Percentiles rank a stretch among this genome's conserved stretches.
phyloP scores from a whole-genome alignment of 2,113 vertebrate species.

The Stigmatopora argus region DNA sequence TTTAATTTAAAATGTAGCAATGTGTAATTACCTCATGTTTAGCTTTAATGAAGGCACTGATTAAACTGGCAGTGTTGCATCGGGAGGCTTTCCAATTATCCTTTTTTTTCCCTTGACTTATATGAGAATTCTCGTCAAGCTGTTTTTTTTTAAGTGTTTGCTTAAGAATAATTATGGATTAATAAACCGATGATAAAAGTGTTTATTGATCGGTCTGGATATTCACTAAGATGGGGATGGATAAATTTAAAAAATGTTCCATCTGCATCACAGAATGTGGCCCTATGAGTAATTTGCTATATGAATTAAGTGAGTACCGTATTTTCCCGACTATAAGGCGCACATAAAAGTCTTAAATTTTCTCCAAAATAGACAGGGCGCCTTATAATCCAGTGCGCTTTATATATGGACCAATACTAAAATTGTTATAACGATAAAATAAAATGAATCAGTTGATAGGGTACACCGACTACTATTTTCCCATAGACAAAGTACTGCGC shows the following conservation, averaged over 20 bases:
- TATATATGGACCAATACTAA: too few species aligned
- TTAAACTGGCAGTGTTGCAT: slow-evolving; percentile 3
- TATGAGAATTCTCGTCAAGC: not conserved
- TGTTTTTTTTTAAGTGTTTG: too few species aligned
- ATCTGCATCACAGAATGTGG: not conserved
- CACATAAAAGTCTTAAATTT: too few species aligned
- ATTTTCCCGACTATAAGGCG: too few species aligned
- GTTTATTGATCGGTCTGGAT: not conserved
- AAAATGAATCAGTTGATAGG: too few species aligned
- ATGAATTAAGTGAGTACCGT: not conserved
- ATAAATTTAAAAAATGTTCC: too few species aligned
- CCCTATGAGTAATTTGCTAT: not conserved
- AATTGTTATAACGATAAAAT: too few species aligned
- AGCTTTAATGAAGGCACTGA: not conserved
- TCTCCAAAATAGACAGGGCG: too few species aligned
- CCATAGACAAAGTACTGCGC: too few species aligned
- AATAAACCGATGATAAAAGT: not conserved
- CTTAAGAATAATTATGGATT: not conserved
- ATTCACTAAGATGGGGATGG: not conserved
- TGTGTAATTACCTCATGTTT: not conserved
- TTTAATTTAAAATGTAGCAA: not conserved
- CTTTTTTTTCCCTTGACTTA: not conserved
- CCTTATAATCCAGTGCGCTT: too few species aligned
- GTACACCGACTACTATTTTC: too few species aligned
- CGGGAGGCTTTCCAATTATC: not conserved